Conservation (phyloP, 2,888 invertebrate genomes). For the Gortyna flavago region DNA sequence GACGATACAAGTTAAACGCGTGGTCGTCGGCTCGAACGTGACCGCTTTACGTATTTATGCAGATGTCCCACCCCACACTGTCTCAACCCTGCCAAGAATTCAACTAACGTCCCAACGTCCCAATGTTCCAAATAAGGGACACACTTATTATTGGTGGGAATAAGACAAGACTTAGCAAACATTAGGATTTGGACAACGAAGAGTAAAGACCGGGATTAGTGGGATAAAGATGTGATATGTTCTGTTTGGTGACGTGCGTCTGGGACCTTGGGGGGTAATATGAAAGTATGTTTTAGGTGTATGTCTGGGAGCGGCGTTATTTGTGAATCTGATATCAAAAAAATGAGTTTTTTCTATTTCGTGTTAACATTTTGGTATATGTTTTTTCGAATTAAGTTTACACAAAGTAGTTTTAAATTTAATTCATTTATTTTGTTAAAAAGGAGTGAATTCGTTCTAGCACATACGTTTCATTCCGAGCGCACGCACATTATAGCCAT, state of each 20-base stretch:
- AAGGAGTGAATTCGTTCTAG: too few species aligned
- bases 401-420: too few species aligned
- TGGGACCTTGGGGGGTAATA: conserved; percentile 34
- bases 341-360: too few species aligned
- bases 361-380: too few species aligned
- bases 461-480: too few species aligned
- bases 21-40: conserved; percentile 81
- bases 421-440: too few species aligned
- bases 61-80: conserved; percentile 74
- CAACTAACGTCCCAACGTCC: conserved; percentile 79
- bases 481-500: too few species aligned
- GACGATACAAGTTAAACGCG: conserved; percentile 83
- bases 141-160: conserved; percentile 79
- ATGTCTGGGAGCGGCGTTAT: not conserved
- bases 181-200: conserved; percentile 77
- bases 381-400: too few species aligned
- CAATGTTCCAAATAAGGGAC: conserved; percentile 72
- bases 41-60: conserved; percentile 88
- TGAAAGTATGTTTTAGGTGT: conserved; percentile 35
- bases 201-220: conserved; percentile 70
- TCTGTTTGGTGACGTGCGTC: conserved; percentile 55
- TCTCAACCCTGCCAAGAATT: conserved; percentile 78
- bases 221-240: conserved; percentile 58
- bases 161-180: conserved; percentile 74
- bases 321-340: not conserved